Percentiles rank a stretch among this genome's conserved stretches.
These are phyloP conservation scores for Dreissena rostriformis DNA, from an alignment of 1,140 invertebrate species.

Conservation along the genomic window DNA sequence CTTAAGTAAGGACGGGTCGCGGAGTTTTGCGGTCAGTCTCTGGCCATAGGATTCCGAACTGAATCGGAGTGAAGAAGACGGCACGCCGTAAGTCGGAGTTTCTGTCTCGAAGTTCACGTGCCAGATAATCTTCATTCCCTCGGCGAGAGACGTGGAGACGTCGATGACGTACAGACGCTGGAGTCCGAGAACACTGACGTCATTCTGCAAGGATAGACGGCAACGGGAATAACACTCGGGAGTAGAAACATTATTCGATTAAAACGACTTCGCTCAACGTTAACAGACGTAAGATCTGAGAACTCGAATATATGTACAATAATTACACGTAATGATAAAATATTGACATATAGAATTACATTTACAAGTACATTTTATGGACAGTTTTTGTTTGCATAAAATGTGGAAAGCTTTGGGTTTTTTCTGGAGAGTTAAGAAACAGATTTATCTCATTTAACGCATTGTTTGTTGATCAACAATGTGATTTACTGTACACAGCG, in stretches of 20 bases:
- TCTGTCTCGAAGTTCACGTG: constrained; percentile 63
- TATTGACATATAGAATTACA: too few relatives aligned
- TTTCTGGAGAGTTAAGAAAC: not conserved
- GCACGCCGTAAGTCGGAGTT: not conserved
- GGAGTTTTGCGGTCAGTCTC: constrained; percentile 1
- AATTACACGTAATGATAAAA: too few relatives aligned
- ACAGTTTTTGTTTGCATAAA: not conserved
- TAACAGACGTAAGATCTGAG: too few relatives aligned
- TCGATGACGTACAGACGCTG: constrained; percentile 69
- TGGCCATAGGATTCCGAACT: not conserved
- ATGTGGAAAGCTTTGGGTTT: not conserved
- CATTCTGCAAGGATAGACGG: constrained; percentile 15
- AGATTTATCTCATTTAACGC: not conserved
- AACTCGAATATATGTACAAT: too few relatives aligned
- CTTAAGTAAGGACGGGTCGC: not conserved
- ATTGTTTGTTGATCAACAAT: too few relatives aligned
- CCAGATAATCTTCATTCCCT: constrained; percentile 61
- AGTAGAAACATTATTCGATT: too few relatives aligned
- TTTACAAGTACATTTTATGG: not conserved
- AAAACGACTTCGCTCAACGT: too few relatives aligned
- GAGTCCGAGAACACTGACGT: constrained; percentile 55
- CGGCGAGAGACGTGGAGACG: constrained; percentile 51
- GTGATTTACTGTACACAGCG: too few relatives aligned
- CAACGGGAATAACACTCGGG: too few relatives aligned
- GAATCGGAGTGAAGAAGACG: not conserved